These are phyloP conservation scores for Cerceris rybyensis DNA, from an alignment of 2,888 invertebrate species.

Conservation along the genomic window DNA sequence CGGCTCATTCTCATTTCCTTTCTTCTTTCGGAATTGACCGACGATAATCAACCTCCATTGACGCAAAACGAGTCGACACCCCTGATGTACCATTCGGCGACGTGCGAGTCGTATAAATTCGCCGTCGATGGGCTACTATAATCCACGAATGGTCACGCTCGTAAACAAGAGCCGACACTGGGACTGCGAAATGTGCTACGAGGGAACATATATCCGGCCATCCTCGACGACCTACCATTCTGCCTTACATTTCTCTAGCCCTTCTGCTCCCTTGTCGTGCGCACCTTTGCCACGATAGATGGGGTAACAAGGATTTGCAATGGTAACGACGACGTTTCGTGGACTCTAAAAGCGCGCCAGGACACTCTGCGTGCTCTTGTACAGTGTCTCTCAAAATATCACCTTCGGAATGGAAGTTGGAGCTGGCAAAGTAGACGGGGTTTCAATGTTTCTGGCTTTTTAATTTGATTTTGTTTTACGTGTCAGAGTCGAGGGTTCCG, in stretches of 20 bases:
- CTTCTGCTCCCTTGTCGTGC: slow-evolving; percentile 11
- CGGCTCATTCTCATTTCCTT: neutral
- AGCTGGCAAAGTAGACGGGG: neutral
- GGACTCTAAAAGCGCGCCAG: slow-evolving; percentile 40
- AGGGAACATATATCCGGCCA: slow-evolving; percentile 35
- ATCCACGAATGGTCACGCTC: slow-evolving; percentile 50
- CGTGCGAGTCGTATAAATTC: slow-evolving; percentile 32
- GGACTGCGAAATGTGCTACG: slow-evolving; percentile 44
- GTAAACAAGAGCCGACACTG: slow-evolving; percentile 53
- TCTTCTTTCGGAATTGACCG: neutral
- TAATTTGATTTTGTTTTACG: too few species aligned
- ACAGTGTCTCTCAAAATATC: slow-evolving; percentile 35
- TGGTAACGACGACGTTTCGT: slow-evolving; percentile 60
- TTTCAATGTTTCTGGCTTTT: neutral
- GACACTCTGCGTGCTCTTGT: slow-evolving; percentile 1
- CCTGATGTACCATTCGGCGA: slow-evolving; percentile 20
- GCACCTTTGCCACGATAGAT: slow-evolving; percentile 42
- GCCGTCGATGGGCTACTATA: slow-evolving; percentile 41
- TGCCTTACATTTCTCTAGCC: slow-evolving; percentile 12
- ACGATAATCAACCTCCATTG: slow-evolving; percentile 11
- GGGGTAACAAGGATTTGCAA: slow-evolving; percentile 59
- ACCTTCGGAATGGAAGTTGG: neutral
- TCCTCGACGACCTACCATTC: slow-evolving; percentile 18
- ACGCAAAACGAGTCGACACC: slow-evolving; percentile 20
- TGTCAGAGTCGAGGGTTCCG: too few species aligned